A percentile compares a stretch with the other conserved stretches of the same genome.
phyloP scores from a whole-genome alignment of 2,888 invertebrate genomes.

The Miltochrista miniata region DNA sequence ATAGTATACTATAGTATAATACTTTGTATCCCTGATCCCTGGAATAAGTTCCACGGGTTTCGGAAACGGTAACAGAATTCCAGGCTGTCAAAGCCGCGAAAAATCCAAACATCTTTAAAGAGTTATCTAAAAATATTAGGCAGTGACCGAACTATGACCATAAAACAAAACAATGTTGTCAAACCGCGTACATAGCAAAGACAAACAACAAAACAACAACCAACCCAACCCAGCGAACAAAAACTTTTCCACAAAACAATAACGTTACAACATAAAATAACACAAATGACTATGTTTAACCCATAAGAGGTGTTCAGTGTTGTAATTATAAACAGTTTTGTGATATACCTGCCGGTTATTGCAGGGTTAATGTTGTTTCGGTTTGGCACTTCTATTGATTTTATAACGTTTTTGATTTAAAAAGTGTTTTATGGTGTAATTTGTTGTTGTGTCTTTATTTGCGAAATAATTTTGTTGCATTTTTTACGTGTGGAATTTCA shows the following conservation, averaged over 20 bases:
- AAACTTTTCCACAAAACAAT: slow-evolving; percentile 25
- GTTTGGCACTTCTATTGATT: slow-evolving; percentile 30
- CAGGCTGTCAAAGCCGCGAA: too few relatives aligned
- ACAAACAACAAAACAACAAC: slow-evolving; percentile 1
- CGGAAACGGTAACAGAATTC: too few relatives aligned
- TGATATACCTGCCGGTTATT: slow-evolving; percentile 44
- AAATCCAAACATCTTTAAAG: too few relatives aligned
- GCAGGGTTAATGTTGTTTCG: slow-evolving; percentile 25
- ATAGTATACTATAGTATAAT: too few relatives aligned
- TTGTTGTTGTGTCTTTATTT: not conserved
- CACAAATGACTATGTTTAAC: slow-evolving; percentile 54
- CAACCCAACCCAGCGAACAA: slow-evolving; percentile 6
- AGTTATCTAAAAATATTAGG: too few relatives aligned
- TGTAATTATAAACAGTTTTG: slow-evolving; percentile 63
- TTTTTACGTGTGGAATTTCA: too few relatives aligned
- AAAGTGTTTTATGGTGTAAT: not conserved
- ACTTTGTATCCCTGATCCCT: too few relatives aligned
- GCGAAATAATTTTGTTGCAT: too few relatives aligned
- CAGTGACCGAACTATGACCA: not conserved
- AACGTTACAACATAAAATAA: slow-evolving; percentile 43
- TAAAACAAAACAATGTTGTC: not conserved
- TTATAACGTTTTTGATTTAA: slow-evolving; percentile 16
- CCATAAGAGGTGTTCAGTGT: slow-evolving; percentile 47
- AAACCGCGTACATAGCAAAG: not conserved
- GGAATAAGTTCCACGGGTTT: too few relatives aligned